Percentiles rank a stretch among this genome's conserved stretches.
phyloP scores from a whole-genome alignment of 2,888 invertebrate species.

The Agrypnus murinus region DNA sequence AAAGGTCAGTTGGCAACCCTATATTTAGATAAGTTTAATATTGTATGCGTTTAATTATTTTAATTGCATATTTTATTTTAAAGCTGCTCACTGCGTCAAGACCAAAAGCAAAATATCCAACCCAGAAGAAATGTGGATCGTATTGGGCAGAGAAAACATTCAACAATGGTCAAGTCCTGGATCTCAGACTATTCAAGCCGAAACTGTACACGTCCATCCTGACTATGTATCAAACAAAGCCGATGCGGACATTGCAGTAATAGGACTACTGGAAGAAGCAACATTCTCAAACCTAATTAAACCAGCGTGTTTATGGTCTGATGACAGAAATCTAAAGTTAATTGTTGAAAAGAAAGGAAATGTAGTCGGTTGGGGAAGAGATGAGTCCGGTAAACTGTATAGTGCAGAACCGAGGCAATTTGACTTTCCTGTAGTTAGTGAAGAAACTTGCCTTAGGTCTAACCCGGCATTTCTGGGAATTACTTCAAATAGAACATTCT shows the following conservation, averaged over 20 bases:
- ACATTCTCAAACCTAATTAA: slow-evolving; percentile 74
- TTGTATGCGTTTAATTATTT: too few relatives aligned
- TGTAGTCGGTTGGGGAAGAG: slow-evolving; percentile 78
- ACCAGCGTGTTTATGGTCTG: slow-evolving; percentile 79
- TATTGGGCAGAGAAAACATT: slow-evolving; percentile 64
- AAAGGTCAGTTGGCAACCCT: not conserved
- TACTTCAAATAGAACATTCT: slow-evolving; percentile 75
- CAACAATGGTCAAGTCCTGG: slow-evolving; percentile 61
- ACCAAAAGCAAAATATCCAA: slow-evolving; percentile 52
- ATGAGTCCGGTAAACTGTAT: slow-evolving; percentile 70
- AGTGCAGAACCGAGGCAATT: slow-evolving; percentile 73
- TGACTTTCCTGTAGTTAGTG: slow-evolving; percentile 73
- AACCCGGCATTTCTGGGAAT: slow-evolving; percentile 64
- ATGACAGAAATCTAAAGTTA: slow-evolving; percentile 66
- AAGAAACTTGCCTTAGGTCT: slow-evolving; percentile 74
- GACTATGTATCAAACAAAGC: slow-evolving; percentile 75
- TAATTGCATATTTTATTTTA: slow-evolving; percentile 41
- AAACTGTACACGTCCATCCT: slow-evolving; percentile 70
- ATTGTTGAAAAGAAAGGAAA: slow-evolving; percentile 68
- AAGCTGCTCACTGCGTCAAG: slow-evolving; percentile 67
- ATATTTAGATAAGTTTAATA: slow-evolving; percentile 3
- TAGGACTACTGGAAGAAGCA: slow-evolving; percentile 72
- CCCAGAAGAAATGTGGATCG: slow-evolving; percentile 61
- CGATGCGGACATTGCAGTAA: slow-evolving; percentile 75
- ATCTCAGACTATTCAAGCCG: slow-evolving; percentile 59